These are phyloP conservation scores for Typhlomys cinereus DNA, from an alignment of 2,113 vertebrate genomes.

Conservation along the genomic window DNA sequence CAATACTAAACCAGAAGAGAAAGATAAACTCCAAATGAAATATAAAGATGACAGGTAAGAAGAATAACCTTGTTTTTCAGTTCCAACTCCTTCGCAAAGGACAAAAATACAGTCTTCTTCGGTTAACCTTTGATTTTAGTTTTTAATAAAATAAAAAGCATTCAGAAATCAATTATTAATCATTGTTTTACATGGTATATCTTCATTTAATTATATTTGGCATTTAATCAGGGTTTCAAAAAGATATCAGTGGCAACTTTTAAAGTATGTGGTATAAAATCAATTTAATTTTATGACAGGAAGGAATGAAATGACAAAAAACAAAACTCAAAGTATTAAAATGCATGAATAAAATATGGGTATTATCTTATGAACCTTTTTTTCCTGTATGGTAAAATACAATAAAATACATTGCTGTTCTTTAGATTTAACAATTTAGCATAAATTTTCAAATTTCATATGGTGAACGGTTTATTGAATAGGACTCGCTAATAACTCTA, in stretches of 20 bases:
- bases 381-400: conserved; percentile 19
- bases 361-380: not conserved
- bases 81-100: too few relatives aligned
- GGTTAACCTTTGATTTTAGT: not conserved
- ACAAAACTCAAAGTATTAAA: conserved; percentile 4
- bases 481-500: not conserved
- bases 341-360: not conserved
- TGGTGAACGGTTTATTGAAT: not conserved
- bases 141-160: not conserved
- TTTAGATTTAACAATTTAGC: conserved; percentile 34
- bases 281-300: conserved; percentile 11
- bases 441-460: not conserved
- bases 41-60: not conserved
- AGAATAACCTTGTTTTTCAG: rapidly evolving
- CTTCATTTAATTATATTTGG: conserved; percentile 19
- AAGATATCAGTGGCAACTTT: not conserved
- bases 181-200: too few relatives aligned
- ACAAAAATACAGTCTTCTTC: not conserved
- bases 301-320: not conserved
- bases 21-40: not conserved
- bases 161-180: not conserved
- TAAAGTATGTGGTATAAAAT: conserved; percentile 28
- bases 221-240: not conserved
- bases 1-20: not conserved
- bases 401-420: not conserved